Evolutionary conservation across 2,888 invertebrate genomes (phyloP).

Genomic region (Brenthis daphne): DNA sequence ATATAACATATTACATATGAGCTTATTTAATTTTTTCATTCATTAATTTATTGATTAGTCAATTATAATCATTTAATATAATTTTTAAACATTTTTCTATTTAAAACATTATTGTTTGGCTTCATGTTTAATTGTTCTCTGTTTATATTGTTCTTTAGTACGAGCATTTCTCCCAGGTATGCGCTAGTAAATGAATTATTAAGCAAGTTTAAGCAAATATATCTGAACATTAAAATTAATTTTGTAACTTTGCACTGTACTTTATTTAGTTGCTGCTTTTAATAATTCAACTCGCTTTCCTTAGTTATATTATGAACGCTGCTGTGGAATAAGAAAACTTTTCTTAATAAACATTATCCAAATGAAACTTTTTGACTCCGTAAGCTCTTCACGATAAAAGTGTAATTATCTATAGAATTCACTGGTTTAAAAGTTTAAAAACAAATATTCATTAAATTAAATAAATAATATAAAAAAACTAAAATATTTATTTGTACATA

Average conservation of each 20-base stretch:
- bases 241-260: not conserved
- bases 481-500: no score
- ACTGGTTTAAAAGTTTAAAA: not conserved
- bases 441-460: no score
- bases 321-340: constrained; percentile 17
- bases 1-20: no score
- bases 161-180: not conserved
- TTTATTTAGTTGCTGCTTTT: not conserved
- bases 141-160: no score
- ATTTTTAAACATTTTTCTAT: no score
- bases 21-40: no score
- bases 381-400: no score
- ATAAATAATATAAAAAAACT: no score
- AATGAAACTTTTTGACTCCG: constrained; percentile 6
- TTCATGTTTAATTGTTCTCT: no score
- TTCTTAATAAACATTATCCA: constrained; percentile 20
- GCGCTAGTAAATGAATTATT: constrained; percentile 4
- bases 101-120: no score
- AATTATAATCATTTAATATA: no score
- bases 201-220: constrained; percentile 1
- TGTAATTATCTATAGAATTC: not conserved
- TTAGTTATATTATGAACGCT: constrained; percentile 9
- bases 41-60: no score
- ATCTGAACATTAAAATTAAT: not conserved
- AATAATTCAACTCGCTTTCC: constrained; percentile 7